Percentiles rank a stretch among this genome's conserved stretches.
Evolutionary conservation across 2,797 vertebrate species (phyloP).

Genomic region (Scyliorhinus canicula): DNA sequence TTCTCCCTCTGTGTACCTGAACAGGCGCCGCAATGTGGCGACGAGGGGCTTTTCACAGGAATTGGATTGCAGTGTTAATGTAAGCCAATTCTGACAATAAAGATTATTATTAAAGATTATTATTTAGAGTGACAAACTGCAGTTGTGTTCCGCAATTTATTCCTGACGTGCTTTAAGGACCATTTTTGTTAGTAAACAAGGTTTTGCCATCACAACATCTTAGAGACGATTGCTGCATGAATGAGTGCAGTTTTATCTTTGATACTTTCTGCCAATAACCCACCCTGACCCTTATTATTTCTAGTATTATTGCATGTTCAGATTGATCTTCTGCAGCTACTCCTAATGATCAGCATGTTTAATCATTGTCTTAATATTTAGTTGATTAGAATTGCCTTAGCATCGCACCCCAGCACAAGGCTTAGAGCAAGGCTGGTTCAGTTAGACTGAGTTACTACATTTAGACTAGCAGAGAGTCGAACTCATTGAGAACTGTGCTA

Average conservation of each 20-base stretch:
- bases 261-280: background rate
- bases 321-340: background rate
- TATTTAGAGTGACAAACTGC: background rate
- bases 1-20: no score
- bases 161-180: background rate
- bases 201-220: background rate
- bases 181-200: background rate
- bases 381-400: background rate
- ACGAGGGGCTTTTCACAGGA: no score
- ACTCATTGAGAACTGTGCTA: no score
- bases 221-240: background rate
- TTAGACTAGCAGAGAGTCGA: no score
- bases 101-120: no score
- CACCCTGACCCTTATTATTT: background rate
- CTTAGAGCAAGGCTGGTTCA: no score
- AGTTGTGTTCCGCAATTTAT: background rate
- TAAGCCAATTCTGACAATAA: background rate
- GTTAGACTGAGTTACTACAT: no score
- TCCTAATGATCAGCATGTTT: background rate
- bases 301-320: background rate
- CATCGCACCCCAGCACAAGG: no score
- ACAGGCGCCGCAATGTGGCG: no score
- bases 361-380: background rate
- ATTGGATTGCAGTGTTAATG: no score
- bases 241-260: background rate